Conservation (phyloP, 2,797 vertebrate species). For the Bryconaethiops microstoma region DNA sequence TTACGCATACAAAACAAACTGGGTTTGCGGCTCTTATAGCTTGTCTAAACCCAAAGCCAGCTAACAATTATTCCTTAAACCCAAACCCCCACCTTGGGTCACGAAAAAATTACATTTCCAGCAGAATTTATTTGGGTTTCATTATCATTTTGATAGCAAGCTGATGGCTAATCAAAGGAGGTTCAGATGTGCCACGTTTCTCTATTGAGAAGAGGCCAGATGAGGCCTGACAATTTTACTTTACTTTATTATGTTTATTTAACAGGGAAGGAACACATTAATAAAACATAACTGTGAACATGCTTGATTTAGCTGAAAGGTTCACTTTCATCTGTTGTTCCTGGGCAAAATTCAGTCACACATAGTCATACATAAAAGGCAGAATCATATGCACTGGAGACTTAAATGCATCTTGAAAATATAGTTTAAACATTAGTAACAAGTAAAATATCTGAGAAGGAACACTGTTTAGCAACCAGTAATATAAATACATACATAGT, state of each 20-base stretch:
- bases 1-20: conserved; percentile 22
- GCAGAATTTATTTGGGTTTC: conserved; percentile 68
- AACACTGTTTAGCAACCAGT: too few species aligned
- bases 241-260: conserved; percentile 28
- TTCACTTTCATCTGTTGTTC: conserved; percentile 13
- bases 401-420: too few species aligned
- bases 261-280: neutral
- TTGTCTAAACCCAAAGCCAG: conserved; percentile 17
- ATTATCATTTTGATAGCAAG: conserved; percentile 66
- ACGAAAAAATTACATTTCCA: conserved; percentile 23
- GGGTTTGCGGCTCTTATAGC: conserved; percentile 10
- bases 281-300: neutral
- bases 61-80: conserved; percentile 18
- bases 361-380: neutral
- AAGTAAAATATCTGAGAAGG: too few species aligned
- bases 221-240: conserved; percentile 1
- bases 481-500: too few species aligned
- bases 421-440: too few species aligned
- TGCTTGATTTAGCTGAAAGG: conserved; percentile 7
- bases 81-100: conserved; percentile 2
- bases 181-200: neutral
- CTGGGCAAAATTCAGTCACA: neutral
- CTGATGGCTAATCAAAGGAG: conserved; percentile 55
- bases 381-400: neutral
- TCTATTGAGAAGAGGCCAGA: conserved; percentile 17